Evolutionary conservation across 2,888 invertebrate genomes (phyloP).

Genomic region (Heliconius cydno): DNA sequence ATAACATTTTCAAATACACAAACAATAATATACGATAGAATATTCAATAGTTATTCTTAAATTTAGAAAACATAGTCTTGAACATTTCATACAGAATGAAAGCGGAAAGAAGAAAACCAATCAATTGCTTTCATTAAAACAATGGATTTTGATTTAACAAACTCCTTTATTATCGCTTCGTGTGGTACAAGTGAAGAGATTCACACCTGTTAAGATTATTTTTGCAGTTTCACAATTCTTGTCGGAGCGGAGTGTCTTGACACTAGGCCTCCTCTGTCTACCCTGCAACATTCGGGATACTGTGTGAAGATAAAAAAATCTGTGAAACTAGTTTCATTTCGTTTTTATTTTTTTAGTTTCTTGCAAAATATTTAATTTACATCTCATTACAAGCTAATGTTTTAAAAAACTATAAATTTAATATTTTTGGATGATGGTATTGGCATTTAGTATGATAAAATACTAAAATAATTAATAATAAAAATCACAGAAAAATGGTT

Average conservation of each 20-base stretch:
- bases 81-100: conserved; percentile 29
- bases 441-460: too few species aligned
- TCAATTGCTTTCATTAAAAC: conserved; percentile 45
- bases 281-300: too few species aligned
- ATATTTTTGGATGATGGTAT: too few species aligned
- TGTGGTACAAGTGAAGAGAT: conserved; percentile 14
- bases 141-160: conserved; percentile 47
- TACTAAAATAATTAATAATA: too few species aligned
- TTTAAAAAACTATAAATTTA: too few species aligned
- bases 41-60: not conserved
- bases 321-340: too few species aligned
- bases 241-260: not conserved
- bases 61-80: conserved; percentile 19
- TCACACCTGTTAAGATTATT: not conserved
- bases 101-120: conserved; percentile 35
- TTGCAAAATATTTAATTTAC: too few species aligned
- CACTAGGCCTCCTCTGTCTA: too few species aligned
- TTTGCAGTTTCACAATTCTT: not conserved
- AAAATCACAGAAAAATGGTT: too few species aligned
- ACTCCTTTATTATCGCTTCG: conserved; percentile 41
- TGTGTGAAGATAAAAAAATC: too few species aligned
- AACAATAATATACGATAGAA: not conserved
- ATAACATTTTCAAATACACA: not conserved
- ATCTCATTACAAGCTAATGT: too few species aligned
- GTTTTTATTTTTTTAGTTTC: too few species aligned